Evolutionary conservation across 2,888 invertebrate genomes (phyloP).

Genomic region (Oxystoma pomonae): DNA sequence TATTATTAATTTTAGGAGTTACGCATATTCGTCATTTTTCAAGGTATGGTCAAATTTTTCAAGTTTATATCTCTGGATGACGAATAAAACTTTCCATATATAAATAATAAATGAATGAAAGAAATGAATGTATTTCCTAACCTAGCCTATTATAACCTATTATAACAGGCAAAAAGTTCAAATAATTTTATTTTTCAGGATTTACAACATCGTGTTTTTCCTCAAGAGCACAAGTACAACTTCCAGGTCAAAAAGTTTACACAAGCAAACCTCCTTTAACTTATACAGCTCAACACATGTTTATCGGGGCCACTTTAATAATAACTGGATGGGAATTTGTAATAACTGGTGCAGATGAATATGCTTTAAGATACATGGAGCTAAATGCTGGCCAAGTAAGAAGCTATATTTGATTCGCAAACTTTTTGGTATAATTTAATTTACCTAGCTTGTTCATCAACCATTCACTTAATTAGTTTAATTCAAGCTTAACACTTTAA

Average conservation of each 20-base stretch:
- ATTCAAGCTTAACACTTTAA: too few species aligned
- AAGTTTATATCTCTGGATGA: too few species aligned
- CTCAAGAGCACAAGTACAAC: slow-evolving; percentile 62
- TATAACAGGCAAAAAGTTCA: too few species aligned
- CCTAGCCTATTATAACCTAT: too few species aligned
- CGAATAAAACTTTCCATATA: too few species aligned
- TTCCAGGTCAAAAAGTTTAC: slow-evolving; percentile 70
- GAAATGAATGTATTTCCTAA: too few species aligned
- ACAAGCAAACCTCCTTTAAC: slow-evolving; percentile 67
- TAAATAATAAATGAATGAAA: too few species aligned
- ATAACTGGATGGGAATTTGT: slow-evolving; percentile 77
- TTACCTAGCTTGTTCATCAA: slow-evolving; percentile 43
- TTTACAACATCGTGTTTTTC: slow-evolving; percentile 60
- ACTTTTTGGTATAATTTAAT: slow-evolving; percentile 67
- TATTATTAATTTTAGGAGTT: too few species aligned
- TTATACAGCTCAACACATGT: slow-evolving; percentile 78
- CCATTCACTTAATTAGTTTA: too few species aligned
- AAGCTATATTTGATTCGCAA: slow-evolving; percentile 67
- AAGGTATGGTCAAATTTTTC: not conserved
- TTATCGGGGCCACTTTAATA: slow-evolving; percentile 74
- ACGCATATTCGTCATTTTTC: too few species aligned
- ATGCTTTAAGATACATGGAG: slow-evolving; percentile 85
- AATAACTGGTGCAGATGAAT: slow-evolving; percentile 79
- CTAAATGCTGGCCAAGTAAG: slow-evolving; percentile 64
- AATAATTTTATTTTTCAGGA: slow-evolving; percentile 29